Percentiles rank a stretch among this genome's conserved stretches.
Evolutionary conservation across 2,797 vertebrate species (phyloP).

Genomic region (Periparus ater): DNA sequence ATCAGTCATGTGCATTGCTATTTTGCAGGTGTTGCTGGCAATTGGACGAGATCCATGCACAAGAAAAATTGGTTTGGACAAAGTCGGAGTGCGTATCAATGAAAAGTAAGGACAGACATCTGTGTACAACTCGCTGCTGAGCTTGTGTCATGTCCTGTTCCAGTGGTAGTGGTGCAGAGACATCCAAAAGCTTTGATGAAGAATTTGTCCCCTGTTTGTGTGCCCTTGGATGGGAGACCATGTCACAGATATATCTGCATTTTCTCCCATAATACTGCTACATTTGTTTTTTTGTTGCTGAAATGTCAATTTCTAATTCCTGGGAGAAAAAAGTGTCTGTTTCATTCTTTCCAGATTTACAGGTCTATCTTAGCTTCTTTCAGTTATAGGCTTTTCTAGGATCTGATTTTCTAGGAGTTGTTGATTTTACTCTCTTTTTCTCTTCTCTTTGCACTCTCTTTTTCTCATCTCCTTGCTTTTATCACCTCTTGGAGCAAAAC

Average conservation of each 20-base stretch:
- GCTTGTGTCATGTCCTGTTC: background rate
- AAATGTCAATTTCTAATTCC: background rate
- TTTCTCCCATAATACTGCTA: background rate
- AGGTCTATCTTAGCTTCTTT: background rate
- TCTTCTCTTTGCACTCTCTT: background rate
- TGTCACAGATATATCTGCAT: background rate
- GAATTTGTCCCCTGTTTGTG: background rate
- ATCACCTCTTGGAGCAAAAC: background rate
- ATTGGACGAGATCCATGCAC: slow-evolving; percentile 83
- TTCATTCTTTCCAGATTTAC: background rate
- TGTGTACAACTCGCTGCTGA: background rate
- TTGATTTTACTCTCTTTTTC: background rate
- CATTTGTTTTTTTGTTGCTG: background rate
- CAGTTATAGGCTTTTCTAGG: background rate
- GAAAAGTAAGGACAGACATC: slow-evolving; percentile 75
- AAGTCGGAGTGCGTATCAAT: slow-evolving; percentile 81
- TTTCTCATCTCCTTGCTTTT: background rate
- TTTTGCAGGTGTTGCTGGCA: slow-evolving; percentile 82
- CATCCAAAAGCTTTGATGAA: background rate
- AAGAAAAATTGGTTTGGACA: slow-evolving; percentile 80
- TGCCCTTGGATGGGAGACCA: background rate
- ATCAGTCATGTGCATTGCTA: background rate
- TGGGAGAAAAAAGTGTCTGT: background rate
- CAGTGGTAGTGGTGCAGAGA: background rate
- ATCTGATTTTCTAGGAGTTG: background rate